Base-by-base conservation (phyloP, 2,888 invertebrate species). In the Fragum sueziense region DNA sequence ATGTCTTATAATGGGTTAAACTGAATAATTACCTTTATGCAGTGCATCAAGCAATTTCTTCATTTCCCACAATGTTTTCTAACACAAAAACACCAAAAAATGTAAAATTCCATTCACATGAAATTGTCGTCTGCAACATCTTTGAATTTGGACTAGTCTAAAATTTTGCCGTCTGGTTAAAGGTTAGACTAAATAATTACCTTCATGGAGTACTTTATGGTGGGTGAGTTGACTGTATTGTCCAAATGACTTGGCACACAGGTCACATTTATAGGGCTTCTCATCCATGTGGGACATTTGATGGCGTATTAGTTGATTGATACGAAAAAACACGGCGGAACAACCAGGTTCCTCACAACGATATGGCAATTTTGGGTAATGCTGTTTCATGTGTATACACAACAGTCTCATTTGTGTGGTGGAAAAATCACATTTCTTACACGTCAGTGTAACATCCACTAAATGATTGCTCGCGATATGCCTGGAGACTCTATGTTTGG, bases 341-440 rank as follows among this genome's bases (percentile, higher is more conserved):
- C 96, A 95, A 65, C 93, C 93, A 1, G 80, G 76, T 22, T 79
- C 67, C 85, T 95, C 95, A 91, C 95, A 95, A 85, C 94, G 93
- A 89, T 94, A 95, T n/a, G 95, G 95, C 22, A 95, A 95, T n/a
- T 95, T 95, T 67, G 93, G 92, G 88, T 95, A 95, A 91, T 94
- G 94, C 14, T 80, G 70, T 87, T 94, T 95, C 94, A 95, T 95
- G 88, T 95, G 95, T 80, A 94, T 93, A 84, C 95, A 94, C 91
- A 95, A 95, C 85, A 95, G 94, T 52, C 95, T 94, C 89, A 95
- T 95, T 93, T 95, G 95, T 80, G 94, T 94, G 87, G 95, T 95
- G 57, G 94, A 94, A 91, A 94, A 95, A 20, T 94, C 94, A 91
- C 95, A 95, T 73, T 95, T 92, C 41, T 94, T 94, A 91, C 95